Evolutionary conservation across 2,888 invertebrate genomes (phyloP), one percentile per base, ranked within the genome.

Genomic region (Buathra laborator): DNA sequence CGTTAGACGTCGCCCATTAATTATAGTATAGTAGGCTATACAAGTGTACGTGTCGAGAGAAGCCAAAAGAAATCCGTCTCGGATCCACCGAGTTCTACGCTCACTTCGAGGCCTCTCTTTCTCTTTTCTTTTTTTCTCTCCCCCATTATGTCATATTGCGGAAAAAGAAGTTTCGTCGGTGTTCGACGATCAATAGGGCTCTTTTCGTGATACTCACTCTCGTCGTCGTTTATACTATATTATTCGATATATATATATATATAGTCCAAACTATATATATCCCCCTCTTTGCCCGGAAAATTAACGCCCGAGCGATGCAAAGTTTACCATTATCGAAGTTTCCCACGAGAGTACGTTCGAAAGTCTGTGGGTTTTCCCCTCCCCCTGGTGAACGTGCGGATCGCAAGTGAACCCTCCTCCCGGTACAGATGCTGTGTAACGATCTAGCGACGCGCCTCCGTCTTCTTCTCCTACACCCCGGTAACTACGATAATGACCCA

Each of bases 61-160:
- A n/a, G 82, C 81, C 81, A 85, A 85, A 86, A 87, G 84, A 86
- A 87, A 82, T 86, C 77, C 81, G 81, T 87, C 84, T 86, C 67
- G 75, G 14, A 80, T 77, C 67, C 79, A 16, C 46, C 16, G 51
- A 68, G 59, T 48, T 43, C 37, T 68, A 9, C 66, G 19, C 56
- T 56, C 59, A 4, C 66, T 48, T 43, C 44, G 59, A 32, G 32
- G 59, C 59, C 64, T 37, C 46, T 29, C 43, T 19, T 2, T 12
- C 56, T 37, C 37, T 53, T 29, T 46, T 24, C 48, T 1, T 12
- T 29, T 32, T 44, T 56, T 19, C 51, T 24, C 43, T 4, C 66
- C 46, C 10, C 81, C 75, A 82, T 88, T 88, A 62, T 83, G 86
- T 88, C 88, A 89, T 84, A 86, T 88, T 87, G 90, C 88, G 86